Evolutionary conservation across 2,888 invertebrate species (phyloP).

Genomic region (Xestia c-nigrum): DNA sequence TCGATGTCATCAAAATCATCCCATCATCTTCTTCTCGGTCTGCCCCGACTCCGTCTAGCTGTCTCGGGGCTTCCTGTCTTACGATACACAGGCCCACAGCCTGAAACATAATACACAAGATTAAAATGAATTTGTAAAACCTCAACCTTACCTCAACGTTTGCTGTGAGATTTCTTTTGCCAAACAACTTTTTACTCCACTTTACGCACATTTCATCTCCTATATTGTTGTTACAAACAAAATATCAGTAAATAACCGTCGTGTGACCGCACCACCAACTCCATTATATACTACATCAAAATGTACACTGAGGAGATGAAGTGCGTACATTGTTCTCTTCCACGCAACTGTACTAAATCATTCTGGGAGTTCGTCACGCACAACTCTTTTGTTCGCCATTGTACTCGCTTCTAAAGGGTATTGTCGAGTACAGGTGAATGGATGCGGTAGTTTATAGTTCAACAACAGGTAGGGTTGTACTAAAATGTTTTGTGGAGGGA

Average conservation of each 20-base stretch:
- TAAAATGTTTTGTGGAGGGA: conserved; percentile 57
- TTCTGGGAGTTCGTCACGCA: conserved; percentile 71
- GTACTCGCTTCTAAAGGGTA: conserved; percentile 64
- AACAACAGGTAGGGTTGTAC: conserved; percentile 58
- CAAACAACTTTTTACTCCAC: not conserved
- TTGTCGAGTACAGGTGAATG: conserved; percentile 60
- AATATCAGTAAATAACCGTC: conserved; percentile 28
- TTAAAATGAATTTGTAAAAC: not conserved
- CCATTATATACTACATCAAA: conserved; percentile 58
- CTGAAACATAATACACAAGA: not conserved
- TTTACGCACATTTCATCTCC: not conserved
- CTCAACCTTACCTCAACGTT: too few species aligned
- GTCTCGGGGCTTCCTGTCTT: not conserved
- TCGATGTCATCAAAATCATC: not conserved
- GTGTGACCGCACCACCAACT: conserved; percentile 44
- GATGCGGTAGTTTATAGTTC: conserved; percentile 64
- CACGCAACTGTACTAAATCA: conserved; percentile 72
- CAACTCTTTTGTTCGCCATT: conserved; percentile 72
- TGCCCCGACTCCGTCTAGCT: not conserved
- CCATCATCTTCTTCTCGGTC: not conserved
- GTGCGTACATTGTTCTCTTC: conserved; percentile 66
- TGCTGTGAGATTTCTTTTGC: not conserved
- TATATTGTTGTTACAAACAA: conserved; percentile 9
- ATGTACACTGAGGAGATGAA: conserved; percentile 57
- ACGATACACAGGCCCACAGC: not conserved